Evolutionary conservation across 2,888 invertebrate species (phyloP), one percentile per base, ranked within the genome.

Genomic region (Tipula lateralis): DNA sequence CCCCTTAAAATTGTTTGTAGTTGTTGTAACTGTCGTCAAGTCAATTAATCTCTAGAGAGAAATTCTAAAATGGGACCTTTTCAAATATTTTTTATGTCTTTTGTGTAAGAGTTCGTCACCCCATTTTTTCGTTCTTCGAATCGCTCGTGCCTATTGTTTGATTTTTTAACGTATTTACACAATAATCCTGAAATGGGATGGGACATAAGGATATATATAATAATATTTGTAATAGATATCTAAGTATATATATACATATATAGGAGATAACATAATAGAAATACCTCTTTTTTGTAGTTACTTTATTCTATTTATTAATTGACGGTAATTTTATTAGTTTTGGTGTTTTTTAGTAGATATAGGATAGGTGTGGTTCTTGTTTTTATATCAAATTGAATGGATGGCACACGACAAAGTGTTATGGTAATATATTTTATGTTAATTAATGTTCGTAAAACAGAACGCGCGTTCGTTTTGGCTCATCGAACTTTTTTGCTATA

Each of bases 51-150:
- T 66, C 66, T 19, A 24, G 66, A 66, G 66, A 66, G 24, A 66
- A 24, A 66, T 66, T 66, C 66, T 66, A 66, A 66, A 66, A 66
- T 66, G 66, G 66, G 66, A 66, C 66, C 66, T 66, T 66, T 66
- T 9, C 24, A 66, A 66, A 7, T 24, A 66, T 66, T 19, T 50
- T 66, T 66, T 66, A 66, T 24, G 66, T 66, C 66, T 66, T 66
- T 66, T 66, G 66, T 66, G 66, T 66, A 4, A 44, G 44, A 24
- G 66, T 66, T 24, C 66, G 66, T 66, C 66, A 66, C 66, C 66
- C 66, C 13, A 66, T 19, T 66, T 50, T 16, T 16, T n/a, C n/a
- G n/a, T 66, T 24, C n/a, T 39, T 39, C 13, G 39, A 66, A 66
- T 66, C 9, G 12, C 66, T 66, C 66, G 66, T 66, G 66, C 66